phyloP scores from a whole-genome alignment of 2,797 vertebrate species.

The Chiroxiphia lanceolata region DNA sequence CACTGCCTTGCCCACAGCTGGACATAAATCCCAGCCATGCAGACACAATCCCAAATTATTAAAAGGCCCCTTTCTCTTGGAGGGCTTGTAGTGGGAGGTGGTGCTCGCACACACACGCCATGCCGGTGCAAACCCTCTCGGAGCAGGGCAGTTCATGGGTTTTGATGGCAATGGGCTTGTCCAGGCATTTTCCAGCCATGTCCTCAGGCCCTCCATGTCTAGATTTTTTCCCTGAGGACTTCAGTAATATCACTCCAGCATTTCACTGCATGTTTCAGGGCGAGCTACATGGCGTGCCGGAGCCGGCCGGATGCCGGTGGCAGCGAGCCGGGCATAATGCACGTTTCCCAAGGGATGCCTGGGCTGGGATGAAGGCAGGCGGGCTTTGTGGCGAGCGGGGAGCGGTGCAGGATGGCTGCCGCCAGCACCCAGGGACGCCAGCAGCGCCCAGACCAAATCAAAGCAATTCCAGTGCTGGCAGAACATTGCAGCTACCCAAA shows the following conservation, averaged over 20 bases:
- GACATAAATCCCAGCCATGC: neutral
- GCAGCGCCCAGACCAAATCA: neutral
- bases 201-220: neutral
- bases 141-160: neutral
- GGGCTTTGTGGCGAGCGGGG: neutral
- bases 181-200: neutral
- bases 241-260: neutral
- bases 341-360: neutral
- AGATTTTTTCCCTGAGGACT: conserved; percentile 12
- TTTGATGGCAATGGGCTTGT: neutral
- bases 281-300: neutral
- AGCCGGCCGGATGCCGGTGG: neutral
- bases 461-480: neutral
- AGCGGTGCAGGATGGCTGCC: neutral
- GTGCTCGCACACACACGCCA: neutral
- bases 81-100: neutral
- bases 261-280: neutral
- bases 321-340: neutral
- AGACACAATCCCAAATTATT: neutral
- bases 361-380: neutral
- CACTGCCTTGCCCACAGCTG: neutral
- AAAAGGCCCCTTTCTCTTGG: neutral
- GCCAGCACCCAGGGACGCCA: neutral
- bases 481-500: neutral
- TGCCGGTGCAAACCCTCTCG: neutral